Evolutionary conservation across 2,888 invertebrate species (phyloP).

Genomic region (Phortica magna): DNA sequence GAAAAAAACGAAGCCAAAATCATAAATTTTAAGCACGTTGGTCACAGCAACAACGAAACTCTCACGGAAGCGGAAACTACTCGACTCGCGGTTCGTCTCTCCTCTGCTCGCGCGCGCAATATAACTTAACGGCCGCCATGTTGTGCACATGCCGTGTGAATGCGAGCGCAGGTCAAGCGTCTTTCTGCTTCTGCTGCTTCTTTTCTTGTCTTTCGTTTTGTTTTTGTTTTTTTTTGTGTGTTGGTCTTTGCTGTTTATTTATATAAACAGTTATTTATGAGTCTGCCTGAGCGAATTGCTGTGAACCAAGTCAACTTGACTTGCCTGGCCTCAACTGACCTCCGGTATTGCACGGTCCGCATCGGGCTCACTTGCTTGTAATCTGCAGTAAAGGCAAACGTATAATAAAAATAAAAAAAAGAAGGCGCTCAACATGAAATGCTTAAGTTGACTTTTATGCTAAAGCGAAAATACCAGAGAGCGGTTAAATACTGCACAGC

Average conservation of each 20-base stretch:
- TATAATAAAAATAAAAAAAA: constrained; percentile 1
- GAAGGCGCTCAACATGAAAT: background rate
- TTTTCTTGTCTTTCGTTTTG: too few relatives aligned
- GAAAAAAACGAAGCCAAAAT: background rate
- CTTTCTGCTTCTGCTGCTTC: too few relatives aligned
- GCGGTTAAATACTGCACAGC: constrained; percentile 10
- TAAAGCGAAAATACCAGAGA: constrained; percentile 2
- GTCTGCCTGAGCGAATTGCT: background rate
- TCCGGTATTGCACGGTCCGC: background rate
- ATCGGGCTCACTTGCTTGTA: constrained; percentile 10
- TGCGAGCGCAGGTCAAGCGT: constrained; percentile 13
- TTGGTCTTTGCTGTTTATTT: constrained; percentile 4
- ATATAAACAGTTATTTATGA: constrained; percentile 29
- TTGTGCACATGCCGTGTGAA: background rate
- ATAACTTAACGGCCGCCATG: too few relatives aligned
- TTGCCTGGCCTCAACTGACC: background rate
- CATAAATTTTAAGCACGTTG: background rate
- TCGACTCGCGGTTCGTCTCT: background rate
- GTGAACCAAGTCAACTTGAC: constrained; percentile 12
- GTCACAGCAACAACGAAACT: background rate
- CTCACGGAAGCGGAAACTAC: background rate
- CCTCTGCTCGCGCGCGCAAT: too few relatives aligned
- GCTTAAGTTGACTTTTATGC: constrained; percentile 19
- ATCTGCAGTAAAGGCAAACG: constrained; percentile 1
- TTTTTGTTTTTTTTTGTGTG: too few relatives aligned